phyloP scores from a whole-genome alignment of 2,113 vertebrate genomes.

The Cyprichromis sp. region DNA sequence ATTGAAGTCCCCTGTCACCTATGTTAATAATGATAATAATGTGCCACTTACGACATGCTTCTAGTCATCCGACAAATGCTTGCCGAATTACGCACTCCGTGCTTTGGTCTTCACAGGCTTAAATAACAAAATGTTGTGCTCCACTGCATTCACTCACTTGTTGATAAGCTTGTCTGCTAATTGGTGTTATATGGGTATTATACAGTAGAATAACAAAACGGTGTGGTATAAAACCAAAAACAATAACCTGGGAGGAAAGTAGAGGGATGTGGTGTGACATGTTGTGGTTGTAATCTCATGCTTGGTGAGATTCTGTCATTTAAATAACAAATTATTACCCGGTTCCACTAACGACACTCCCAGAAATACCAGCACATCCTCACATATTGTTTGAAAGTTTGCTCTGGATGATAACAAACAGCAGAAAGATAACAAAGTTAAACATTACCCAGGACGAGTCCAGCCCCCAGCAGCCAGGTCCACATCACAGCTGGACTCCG shows the following conservation, averaged over 20 bases:
- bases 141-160: background rate
- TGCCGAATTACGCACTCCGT: background rate
- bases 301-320: background rate
- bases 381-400: background rate
- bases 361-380: background rate
- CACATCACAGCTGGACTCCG: background rate
- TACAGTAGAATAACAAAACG: background rate
- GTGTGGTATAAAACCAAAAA: background rate
- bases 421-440: background rate
- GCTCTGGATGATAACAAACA: background rate
- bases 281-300: background rate
- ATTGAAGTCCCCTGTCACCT: background rate
- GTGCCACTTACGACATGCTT: background rate
- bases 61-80: background rate
- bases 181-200: background rate
- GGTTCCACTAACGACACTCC: background rate
- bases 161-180: background rate
- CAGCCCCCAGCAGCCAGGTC: slow-evolving; percentile 1
- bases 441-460: slow-evolving; percentile 8
- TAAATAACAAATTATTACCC: background rate
- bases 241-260: background rate
- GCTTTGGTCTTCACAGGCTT: background rate
- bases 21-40: background rate
- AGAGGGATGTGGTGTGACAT: background rate
- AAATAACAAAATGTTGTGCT: background rate